A percentile compares a stretch with the other conserved stretches of the same genome.
Conservation (phyloP, 92 coral and sea anemone genomes). For the Phenganax marumi region DNA sequence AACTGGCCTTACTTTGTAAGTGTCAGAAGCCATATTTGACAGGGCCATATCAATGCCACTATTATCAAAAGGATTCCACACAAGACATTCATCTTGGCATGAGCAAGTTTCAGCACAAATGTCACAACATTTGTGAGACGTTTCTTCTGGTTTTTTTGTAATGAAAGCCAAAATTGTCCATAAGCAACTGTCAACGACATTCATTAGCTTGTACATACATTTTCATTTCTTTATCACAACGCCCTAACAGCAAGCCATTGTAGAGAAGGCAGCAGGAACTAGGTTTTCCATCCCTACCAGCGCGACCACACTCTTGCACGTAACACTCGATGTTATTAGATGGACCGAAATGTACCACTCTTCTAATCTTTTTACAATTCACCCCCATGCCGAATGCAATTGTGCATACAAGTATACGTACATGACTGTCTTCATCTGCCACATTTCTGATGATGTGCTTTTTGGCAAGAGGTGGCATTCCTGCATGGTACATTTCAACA, state of each 20-base stretch:
- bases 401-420: slow-evolving; percentile 32
- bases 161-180: slow-evolving; percentile 37
- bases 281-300: slow-evolving; percentile 48
- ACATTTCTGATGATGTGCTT: slow-evolving; percentile 19
- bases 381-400: slow-evolving; percentile 31
- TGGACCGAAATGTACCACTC: slow-evolving; percentile 37
- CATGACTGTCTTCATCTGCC: slow-evolving; percentile 18
- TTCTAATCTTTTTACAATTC: slow-evolving; percentile 13
- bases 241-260: slow-evolving; percentile 40
- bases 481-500: slow-evolving; percentile 39
- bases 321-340: slow-evolving; percentile 16
- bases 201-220: slow-evolving; percentile 27
- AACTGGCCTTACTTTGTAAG: slow-evolving; percentile 17
- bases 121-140: slow-evolving; percentile 44
- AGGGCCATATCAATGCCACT: background rate
- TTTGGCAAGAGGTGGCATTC: slow-evolving; percentile 28
- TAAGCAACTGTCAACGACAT: slow-evolving; percentile 45
- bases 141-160: slow-evolving; percentile 12
- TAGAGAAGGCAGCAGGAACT: slow-evolving; percentile 42
- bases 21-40: background rate
- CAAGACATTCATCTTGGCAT: slow-evolving; percentile 49
- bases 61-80: slow-evolving; percentile 30
- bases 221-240: slow-evolving; percentile 44
- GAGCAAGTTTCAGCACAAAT: slow-evolving; percentile 53
- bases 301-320: slow-evolving; percentile 29